These are phyloP conservation scores for Alfaro cultratus DNA, from an alignment of 2,797 vertebrate species.

Conservation along the genomic window DNA sequence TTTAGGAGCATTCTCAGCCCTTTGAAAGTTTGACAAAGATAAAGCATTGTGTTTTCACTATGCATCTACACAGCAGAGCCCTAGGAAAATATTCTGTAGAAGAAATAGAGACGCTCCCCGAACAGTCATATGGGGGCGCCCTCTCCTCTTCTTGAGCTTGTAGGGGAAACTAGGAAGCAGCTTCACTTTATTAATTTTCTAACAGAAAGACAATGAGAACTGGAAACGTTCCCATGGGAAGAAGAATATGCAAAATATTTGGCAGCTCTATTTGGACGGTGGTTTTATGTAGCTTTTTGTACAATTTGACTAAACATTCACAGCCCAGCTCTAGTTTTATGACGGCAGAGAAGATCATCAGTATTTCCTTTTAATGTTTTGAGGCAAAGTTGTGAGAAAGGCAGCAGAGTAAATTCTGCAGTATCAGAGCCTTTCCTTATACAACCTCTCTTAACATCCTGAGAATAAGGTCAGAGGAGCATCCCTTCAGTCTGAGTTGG, in stretches of 20 bases:
- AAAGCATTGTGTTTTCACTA: constrained; percentile 15
- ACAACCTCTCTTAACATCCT: constrained; percentile 62
- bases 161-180: constrained; percentile 21
- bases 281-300: constrained; percentile 45
- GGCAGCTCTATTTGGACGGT: constrained; percentile 46
- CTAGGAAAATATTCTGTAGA: constrained; percentile 6
- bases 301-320: constrained; percentile 46
- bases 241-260: constrained; percentile 52
- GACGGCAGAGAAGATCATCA: constrained; percentile 10
- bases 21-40: constrained; percentile 25
- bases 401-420: background rate
- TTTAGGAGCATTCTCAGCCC: constrained; percentile 42
- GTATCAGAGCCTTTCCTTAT: constrained; percentile 54
- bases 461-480: constrained; percentile 48
- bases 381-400: constrained; percentile 23
- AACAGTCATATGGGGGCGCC: constrained; percentile 70
- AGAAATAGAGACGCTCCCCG: constrained; percentile 10
- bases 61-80: constrained; percentile 14
- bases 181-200: constrained; percentile 46
- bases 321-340: constrained; percentile 25
- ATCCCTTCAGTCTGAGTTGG: constrained; percentile 49
- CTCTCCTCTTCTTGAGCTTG: constrained; percentile 50
- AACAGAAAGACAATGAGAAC: constrained; percentile 49
- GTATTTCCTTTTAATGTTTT: background rate
- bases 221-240: constrained; percentile 54